phyloP scores from a whole-genome alignment of 2,888 invertebrate genomes.

The Agrotis clavis region DNA sequence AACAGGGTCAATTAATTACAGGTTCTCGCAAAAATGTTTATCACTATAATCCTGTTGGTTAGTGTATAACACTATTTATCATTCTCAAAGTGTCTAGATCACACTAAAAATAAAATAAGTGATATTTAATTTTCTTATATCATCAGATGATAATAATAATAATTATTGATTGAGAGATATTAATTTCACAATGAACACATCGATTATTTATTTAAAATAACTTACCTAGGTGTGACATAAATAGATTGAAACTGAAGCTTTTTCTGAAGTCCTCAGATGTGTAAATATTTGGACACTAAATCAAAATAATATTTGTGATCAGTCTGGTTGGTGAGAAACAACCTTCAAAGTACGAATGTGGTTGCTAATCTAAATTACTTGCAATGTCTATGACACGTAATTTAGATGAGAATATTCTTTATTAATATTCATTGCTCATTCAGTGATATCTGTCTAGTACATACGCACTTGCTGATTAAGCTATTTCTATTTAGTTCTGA shows the following conservation, averaged over 20 bases:
- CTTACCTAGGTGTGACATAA: background rate
- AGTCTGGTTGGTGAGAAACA: conserved; percentile 32
- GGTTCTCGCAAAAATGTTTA: too few species aligned
- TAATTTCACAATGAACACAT: too few species aligned
- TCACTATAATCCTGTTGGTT: too few species aligned
- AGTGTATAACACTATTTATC: too few species aligned
- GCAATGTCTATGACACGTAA: background rate
- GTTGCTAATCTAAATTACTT: conserved; percentile 8
- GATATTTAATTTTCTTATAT: too few species aligned
- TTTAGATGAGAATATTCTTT: background rate
- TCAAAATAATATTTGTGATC: conserved; percentile 50
- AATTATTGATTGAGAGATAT: too few species aligned
- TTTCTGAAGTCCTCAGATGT: background rate
- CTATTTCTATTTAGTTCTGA: background rate
- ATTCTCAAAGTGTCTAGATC: too few species aligned
- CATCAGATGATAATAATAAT: too few species aligned
- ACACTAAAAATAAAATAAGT: too few species aligned
- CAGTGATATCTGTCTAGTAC: background rate
- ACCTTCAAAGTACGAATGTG: conserved; percentile 9
- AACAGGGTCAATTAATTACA: too few species aligned
- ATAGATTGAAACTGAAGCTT: background rate
- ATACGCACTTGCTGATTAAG: background rate
- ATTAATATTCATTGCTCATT: conserved; percentile 5
- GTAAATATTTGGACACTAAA: conserved; percentile 32
- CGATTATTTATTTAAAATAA: background rate